Conservation (phyloP, 1,140 invertebrate genomes). For the Drosophila funebris region DNA sequence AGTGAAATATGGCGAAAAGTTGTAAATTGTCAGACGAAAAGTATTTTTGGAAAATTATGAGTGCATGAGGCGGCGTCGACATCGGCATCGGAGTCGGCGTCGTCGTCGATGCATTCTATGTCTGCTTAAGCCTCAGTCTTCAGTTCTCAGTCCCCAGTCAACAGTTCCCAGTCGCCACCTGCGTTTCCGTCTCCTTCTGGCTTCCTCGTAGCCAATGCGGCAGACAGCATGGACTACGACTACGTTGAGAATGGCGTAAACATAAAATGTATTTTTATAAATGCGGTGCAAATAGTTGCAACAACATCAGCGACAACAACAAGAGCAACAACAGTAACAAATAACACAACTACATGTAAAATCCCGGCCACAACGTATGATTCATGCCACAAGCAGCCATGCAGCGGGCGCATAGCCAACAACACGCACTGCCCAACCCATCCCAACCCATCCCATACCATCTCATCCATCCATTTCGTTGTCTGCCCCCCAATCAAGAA, state of each 20-base stretch:
- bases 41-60: conserved; percentile 79
- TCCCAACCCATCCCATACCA: conserved; percentile 15
- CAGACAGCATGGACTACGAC: conserved; percentile 30
- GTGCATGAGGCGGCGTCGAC: conserved; percentile 47
- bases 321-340: conserved; percentile 12
- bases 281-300: conserved; percentile 70
- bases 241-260: conserved; percentile 63
- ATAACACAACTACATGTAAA: conserved; percentile 28
- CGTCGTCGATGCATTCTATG: conserved; percentile 12
- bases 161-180: conserved; percentile 30
- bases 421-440: conserved; percentile 71
- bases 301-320: conserved; percentile 35
- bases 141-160: background rate
- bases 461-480: conserved; percentile 8
- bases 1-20: conserved; percentile 56
- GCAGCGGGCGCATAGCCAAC: conserved; percentile 73
- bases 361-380: conserved; percentile 54
- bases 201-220: conserved; percentile 34
- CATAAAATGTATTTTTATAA: conserved; percentile 82
- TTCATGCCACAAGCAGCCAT: conserved; percentile 71
- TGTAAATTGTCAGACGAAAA: conserved; percentile 65
- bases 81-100: conserved; percentile 1
- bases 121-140: conserved; percentile 9
- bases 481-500: conserved; percentile 59
- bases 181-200: conserved; percentile 45